Conservation (phyloP, 2,797 vertebrate genomes). For the Hippocampus kuda region DNA sequence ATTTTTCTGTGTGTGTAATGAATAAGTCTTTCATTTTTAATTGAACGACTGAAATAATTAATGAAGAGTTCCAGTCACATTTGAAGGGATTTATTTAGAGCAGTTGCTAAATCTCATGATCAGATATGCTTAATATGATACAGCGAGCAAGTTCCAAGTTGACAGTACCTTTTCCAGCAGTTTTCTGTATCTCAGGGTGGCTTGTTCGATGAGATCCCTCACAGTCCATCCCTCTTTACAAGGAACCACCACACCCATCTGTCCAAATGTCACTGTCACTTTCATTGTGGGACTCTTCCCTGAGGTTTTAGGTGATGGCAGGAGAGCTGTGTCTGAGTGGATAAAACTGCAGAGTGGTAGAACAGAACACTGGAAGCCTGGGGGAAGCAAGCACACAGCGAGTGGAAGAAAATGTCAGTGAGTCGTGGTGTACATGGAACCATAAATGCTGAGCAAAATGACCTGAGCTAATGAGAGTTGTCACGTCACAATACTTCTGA, state of each 20-base stretch:
- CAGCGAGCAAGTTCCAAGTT: not conserved
- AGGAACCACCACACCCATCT: conserved; percentile 88
- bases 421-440: not conserved
- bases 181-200: conserved; percentile 87
- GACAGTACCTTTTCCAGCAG: conserved; percentile 79
- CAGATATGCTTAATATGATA: not conserved
- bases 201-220: conserved; percentile 85
- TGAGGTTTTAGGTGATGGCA: conserved; percentile 7
- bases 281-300: conserved; percentile 68
- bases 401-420: not conserved
- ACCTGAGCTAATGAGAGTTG: not conserved
- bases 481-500: not conserved
- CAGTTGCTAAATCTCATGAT: not conserved
- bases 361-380: not conserved
- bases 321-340: not conserved
- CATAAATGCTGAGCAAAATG: not conserved
- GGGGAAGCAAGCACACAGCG: not conserved
- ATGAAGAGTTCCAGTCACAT: not conserved
- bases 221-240: conserved; percentile 88
- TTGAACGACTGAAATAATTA: not conserved
- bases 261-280: conserved; percentile 88
- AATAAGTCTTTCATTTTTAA: not conserved
- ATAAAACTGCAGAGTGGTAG: not conserved
- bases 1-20: not conserved
- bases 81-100: not conserved